phyloP scores from a whole-genome alignment of 2,888 invertebrate genomes.

The Clistopyga incitator region DNA sequence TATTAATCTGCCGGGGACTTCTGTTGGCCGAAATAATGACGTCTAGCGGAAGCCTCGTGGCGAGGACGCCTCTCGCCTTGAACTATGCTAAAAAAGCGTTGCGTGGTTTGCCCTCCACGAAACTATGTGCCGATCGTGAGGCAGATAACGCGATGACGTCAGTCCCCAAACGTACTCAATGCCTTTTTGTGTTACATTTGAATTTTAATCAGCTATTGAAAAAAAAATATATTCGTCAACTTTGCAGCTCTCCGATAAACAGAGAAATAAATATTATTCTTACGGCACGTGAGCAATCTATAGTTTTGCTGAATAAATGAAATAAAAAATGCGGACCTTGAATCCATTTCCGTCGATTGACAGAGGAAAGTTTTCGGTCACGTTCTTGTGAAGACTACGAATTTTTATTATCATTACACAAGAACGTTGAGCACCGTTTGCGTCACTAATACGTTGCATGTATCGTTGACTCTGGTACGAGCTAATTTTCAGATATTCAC shows the following conservation, averaged over 20 bases:
- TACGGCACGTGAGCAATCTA: constrained; percentile 3
- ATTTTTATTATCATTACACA: constrained; percentile 15
- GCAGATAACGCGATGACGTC: constrained; percentile 11
- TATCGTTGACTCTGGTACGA: neutral
- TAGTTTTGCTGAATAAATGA: neutral
- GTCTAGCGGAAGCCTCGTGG: neutral
- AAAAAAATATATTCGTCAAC: neutral
- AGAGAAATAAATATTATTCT: constrained; percentile 6
- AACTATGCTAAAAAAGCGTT: constrained; percentile 20
- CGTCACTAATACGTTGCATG: neutral
- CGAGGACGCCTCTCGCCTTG: constrained; percentile 9
- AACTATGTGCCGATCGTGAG: constrained; percentile 13
- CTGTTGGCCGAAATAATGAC: neutral
- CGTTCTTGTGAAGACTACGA: neutral
- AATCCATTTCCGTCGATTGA: constrained; percentile 5
- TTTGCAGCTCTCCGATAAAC: constrained; percentile 7
- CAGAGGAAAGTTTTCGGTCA: neutral
- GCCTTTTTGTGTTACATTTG: neutral
- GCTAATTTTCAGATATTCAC: neutral
- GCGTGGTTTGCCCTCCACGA: constrained; percentile 9
- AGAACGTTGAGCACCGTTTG: constrained; percentile 6
- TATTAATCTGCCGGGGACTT: neutral
- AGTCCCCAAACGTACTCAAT: neutral
- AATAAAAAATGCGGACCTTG: neutral
- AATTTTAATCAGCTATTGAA: neutral